phyloP scores from a whole-genome alignment of 1,140 invertebrate species.

The Drosophila lini region DNA sequence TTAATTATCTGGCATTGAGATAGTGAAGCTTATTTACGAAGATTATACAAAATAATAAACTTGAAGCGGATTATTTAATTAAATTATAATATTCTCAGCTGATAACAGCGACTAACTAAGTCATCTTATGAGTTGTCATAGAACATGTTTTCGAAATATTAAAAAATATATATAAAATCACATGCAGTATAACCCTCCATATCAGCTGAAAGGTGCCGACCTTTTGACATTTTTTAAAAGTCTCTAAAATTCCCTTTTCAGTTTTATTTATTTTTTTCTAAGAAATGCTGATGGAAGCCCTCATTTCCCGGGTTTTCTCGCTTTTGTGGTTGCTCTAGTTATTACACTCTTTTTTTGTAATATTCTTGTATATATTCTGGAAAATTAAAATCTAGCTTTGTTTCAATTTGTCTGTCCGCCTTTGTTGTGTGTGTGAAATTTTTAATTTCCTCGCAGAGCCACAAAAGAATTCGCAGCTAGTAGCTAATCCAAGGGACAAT shows the following conservation, averaged over 20 bases:
- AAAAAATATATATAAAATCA: not conserved
- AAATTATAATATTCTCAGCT: slow-evolving; percentile 1
- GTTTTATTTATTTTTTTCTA: slow-evolving; percentile 4
- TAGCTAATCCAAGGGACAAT: slow-evolving; percentile 53
- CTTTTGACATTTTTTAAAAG: slow-evolving; percentile 36
- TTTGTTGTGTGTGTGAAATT: slow-evolving; percentile 56
- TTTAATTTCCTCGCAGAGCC: slow-evolving; percentile 65
- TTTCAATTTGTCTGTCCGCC: slow-evolving; percentile 52
- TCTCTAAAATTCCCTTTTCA: not conserved
- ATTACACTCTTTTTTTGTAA: slow-evolving; percentile 29
- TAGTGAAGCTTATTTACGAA: no score
- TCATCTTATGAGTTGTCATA: not conserved
- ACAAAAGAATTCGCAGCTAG: slow-evolving; percentile 46
- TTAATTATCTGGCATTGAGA: not conserved
- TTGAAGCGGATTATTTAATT: slow-evolving; percentile 7
- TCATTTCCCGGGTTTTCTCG: not conserved
- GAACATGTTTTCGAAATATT: slow-evolving; percentile 3
- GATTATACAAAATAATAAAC: no score
- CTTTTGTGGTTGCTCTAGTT: slow-evolving; percentile 24
- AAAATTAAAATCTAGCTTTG: slow-evolving; percentile 76
- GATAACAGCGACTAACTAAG: not conserved
- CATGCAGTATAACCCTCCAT: not conserved
- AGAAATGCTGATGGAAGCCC: slow-evolving; percentile 15
- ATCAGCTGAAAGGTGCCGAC: slow-evolving; percentile 18
- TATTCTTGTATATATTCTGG: slow-evolving; percentile 36